Conservation (phyloP, 2,113 vertebrate species). For the Balaenoptera acutorostrata region DNA sequence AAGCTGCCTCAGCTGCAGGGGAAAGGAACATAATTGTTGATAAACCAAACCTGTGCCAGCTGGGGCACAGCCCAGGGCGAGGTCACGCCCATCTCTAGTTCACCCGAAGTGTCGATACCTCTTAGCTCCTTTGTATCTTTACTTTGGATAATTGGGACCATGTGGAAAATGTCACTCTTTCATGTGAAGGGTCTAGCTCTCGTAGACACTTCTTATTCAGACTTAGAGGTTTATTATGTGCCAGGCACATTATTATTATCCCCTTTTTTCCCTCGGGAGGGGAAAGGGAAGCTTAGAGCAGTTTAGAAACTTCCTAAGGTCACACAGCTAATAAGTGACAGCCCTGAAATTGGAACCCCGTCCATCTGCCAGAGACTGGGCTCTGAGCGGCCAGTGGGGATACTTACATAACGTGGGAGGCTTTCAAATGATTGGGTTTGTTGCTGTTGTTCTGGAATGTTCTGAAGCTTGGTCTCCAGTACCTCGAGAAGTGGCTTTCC, state of each 20-base stretch:
- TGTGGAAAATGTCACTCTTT: neutral
- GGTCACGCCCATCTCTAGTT: neutral
- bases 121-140: neutral
- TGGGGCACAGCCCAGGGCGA: neutral
- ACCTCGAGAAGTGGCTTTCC: neutral
- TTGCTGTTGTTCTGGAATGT: slow-evolving; percentile 9
- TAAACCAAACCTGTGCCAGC: neutral
- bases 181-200: neutral
- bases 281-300: neutral
- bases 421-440: neutral
- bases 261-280: neutral
- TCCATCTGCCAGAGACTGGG: neutral
- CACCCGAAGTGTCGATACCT: accelerated
- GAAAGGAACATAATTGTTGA: neutral
- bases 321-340: neutral
- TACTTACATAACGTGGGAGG: neutral
- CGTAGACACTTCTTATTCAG: neutral
- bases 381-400: neutral
- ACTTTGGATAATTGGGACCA: neutral
- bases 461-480: neutral
- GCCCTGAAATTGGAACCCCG: neutral
- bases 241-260: neutral
- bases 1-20: neutral
- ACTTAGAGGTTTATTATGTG: neutral
- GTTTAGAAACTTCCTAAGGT: neutral